Conservation (phyloP, 2,113 vertebrate species). For the Silurus meridionalis region DNA sequence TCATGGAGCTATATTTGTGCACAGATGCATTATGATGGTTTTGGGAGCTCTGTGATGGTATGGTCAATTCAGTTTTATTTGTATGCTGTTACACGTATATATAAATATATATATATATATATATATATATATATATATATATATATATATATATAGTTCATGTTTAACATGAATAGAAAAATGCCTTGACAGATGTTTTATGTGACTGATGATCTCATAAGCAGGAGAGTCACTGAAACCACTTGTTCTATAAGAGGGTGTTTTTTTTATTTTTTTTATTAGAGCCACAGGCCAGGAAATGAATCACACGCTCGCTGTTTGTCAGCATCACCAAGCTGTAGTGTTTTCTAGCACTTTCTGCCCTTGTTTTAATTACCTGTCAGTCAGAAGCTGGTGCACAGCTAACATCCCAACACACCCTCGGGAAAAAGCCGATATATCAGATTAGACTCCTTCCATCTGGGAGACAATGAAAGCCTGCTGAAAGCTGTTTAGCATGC, state of each 20-base stretch:
- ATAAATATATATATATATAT: too few species aligned
- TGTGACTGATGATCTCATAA: conserved; percentile 15
- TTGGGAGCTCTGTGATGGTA: too few species aligned
- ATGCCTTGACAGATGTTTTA: not conserved
- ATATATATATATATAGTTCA: too few species aligned
- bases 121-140: too few species aligned
- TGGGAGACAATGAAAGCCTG: conserved; percentile 30
- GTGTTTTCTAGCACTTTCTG: conserved; percentile 32
- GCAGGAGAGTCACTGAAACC: not conserved
- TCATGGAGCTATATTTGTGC: too few species aligned
- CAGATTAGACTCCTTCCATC: conserved; percentile 45
- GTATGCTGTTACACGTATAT: too few species aligned
- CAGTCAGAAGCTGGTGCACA: conserved; percentile 38
- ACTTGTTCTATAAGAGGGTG: conserved; percentile 5
- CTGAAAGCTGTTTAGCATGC: conserved; percentile 46
- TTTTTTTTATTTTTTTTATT: not conserved
- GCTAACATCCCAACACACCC: conserved; percentile 33
- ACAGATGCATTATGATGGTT: too few species aligned
- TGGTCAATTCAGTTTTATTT: not conserved
- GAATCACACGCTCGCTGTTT: conserved; percentile 19
- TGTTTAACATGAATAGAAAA: not conserved
- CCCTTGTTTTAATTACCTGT: conserved; percentile 47
- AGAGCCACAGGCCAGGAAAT: conserved; percentile 24
- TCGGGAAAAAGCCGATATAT: conserved; percentile 48
- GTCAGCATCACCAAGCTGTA: conserved; percentile 9